These are phyloP conservation scores for Clupea harengus DNA, from an alignment of 2,113 vertebrate genomes.

Conservation along the genomic window DNA sequence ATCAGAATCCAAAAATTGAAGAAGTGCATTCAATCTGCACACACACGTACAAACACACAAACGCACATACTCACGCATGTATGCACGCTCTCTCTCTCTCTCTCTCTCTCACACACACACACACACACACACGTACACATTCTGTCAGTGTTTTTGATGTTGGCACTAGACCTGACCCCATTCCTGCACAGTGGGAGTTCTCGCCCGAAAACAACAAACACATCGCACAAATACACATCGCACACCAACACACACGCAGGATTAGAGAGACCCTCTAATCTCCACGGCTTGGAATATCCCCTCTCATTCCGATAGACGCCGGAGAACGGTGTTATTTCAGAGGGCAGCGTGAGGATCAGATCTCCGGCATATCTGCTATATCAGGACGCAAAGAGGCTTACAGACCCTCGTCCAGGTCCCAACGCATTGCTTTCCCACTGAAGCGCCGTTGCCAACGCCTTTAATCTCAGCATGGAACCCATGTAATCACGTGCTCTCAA, in stretches of 20 bases:
- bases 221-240: background rate
- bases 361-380: background rate
- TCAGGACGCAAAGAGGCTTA: background rate
- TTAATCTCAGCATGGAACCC: background rate
- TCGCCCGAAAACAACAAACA: constrained; percentile 6
- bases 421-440: constrained; percentile 1
- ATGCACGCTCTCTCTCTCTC: too few species aligned
- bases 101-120: background rate
- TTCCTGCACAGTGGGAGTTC: constrained; percentile 27
- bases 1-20: too few species aligned
- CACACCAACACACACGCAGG: background rate
- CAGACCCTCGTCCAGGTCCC: background rate
- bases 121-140: background rate
- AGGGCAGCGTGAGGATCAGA: background rate
- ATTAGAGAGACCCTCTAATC: constrained; percentile 36
- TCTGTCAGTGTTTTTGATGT: background rate
- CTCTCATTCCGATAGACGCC: background rate
- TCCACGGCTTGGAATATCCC: constrained; percentile 19
- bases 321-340: background rate
- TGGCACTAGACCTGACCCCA: constrained; percentile 19
- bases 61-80: background rate
- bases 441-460: background rate
- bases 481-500: background rate
- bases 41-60: background rate
- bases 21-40: background rate